Evolutionary conservation across 1,140 invertebrate species (phyloP), one percentile per base, ranked within the genome.

Genomic region (Sogatella furcifera): DNA sequence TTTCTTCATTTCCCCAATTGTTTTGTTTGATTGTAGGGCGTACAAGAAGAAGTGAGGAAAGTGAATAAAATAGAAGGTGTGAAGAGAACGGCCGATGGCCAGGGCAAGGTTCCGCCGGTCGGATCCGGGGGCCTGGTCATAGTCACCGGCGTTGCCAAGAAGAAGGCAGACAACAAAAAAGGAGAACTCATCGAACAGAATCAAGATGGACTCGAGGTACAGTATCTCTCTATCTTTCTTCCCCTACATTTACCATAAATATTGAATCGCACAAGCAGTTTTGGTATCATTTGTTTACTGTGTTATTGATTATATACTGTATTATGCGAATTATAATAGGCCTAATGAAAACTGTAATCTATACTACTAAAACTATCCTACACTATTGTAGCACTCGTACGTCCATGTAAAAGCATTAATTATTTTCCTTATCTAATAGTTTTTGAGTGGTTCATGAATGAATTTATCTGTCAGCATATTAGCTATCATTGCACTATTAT

Each of bases 161-260:
- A 88, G 69, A 78, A 81, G 46, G 80, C 81, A 65, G 82, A 87
- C 43, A 86, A 89, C 58, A 69, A 81, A 73, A 76, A 87, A 87
- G 93, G 95, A 57, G 95, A 98, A 77, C 73, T 98, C 0, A 97
- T 98, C 68, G 93, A 97, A 73, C 94, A 96, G 70, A 97, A 98
- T 77, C 90, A 95, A 76, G 95, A 98, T 76, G 93, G 91, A 17
- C 76, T 98, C 59, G 95, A 98, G 75, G 79, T 80, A 71, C 62
- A 55, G 8, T 13, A 38, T 4, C 11, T 10, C 8, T 11, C 34
- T 38, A 38, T 4, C 38, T 53, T 13, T 38, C 22, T 5, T 14
- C n/a, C 19, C 6, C 52, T 3, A 17, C 14, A 42, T 38, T 22
- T 13, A 14, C 17, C 19, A 52, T n/a, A n/a, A n/a, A n/a, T n/a